Evolutionary conservation across 2,797 vertebrate genomes (phyloP), one percentile per base, ranked within the genome.

Genomic region (Rhabdophis nuchalis): DNA sequence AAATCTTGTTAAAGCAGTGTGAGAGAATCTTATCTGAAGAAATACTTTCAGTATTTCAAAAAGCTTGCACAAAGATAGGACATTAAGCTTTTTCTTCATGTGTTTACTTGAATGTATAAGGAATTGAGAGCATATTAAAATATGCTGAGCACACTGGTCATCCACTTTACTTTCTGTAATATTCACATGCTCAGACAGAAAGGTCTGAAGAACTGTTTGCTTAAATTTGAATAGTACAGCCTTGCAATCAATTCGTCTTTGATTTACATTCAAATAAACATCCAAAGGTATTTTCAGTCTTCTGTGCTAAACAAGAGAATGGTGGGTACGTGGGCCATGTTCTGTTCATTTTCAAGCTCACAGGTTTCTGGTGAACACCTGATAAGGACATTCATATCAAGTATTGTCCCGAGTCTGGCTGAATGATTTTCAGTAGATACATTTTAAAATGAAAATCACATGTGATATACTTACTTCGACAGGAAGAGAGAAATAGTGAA

Each of bases 401-500:
- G 41, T 25, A 82, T 27, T 60, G 2, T 50, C 90, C 88, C 93
- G 82, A 68, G 0, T 94, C 88, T 89, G 2, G 32, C 16, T 29
- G 20, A 54, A 85, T 36, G 92, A 86, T 91, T 86, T 94, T 82
- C 6, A 90, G 3, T 32, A 95, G 93, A 32, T 13, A 32, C 53
- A 3, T 92, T 57, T 93, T 94, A 93, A 88, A 88, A 95, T 94
- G 90, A 54, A 89, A 92, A 85, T 0, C 11, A 1, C 89, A 36
- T 93, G 91, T 12, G 52, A 57, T 58, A 20, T 90, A 98, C 99
- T 98, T 98, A 99, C 99, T 99, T 99, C 95, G 99, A 99, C 97
- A 99, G 98, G 95, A 99, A 99, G 86, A 99, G 98, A 90, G 99
- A 98, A 89, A 99, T 96, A 23, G 97, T 98, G 96, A 99, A 99